Base-by-base conservation (phyloP, 2,797 vertebrate species). In the Acanthurus tractus region DNA sequence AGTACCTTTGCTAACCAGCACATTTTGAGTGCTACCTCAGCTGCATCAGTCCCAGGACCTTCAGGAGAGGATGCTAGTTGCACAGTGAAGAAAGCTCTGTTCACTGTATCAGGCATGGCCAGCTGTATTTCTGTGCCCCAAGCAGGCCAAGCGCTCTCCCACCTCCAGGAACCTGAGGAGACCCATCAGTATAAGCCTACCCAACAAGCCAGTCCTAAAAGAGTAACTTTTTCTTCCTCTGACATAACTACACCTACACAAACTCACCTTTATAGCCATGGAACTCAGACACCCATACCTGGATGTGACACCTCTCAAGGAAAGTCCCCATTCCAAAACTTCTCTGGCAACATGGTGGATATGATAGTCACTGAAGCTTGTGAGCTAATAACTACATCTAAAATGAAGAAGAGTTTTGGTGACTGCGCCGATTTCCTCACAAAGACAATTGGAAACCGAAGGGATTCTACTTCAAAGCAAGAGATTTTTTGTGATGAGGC, bases 91-190 rank as follows among this genome's bases (percentile, higher is more conserved):
- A 96, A 97, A 92, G 98, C 97, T 68, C 91, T 99, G 4, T 96
- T 98, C 87, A 98, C 96, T 63, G 96, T 98, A 52, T 99, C 98
- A 13, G 97, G 98, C 74, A 92, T 99, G 94, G 96, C 96, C 56
- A 98, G 97, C 92, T 98, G 97, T 79, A 94, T 99, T 83, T 95
- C 98, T 25, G 95, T 99, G 23, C 98, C 98, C 79, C 94, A 96
- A 73, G 98, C 97, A 83, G 97, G 97, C 78, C 97, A 95, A 77
- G 95, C 93, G 56, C 95, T 99, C 71, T 96, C 95, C 78, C 93
- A 95, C 22, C 87, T 94, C 40, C 95, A 94, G 15, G 80, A 87
- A 70, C 87, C 94, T 13, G 93, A 94, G 84, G 93, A 95, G 69
- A 63, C 40, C 59, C 82, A 14, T 89, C 94, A 93, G 75, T 61